Conservation (phyloP, 2,888 invertebrate genomes). For the Drosophila borealis region DNA sequence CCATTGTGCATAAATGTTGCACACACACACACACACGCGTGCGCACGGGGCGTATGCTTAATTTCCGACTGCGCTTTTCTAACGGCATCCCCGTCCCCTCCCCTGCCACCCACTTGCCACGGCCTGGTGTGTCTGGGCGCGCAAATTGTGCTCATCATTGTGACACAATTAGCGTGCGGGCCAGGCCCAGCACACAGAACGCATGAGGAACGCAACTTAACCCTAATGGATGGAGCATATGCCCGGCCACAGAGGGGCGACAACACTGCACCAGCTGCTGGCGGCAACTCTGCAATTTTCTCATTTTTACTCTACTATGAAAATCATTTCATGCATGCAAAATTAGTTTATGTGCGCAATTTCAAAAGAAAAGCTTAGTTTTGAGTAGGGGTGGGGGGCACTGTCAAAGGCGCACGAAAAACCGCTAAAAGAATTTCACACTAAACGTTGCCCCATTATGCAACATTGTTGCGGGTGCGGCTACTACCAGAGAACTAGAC, state of each 20-base stretch:
- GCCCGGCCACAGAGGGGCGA: constrained; percentile 16
- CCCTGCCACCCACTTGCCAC: not conserved
- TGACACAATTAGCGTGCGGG: constrained; percentile 69
- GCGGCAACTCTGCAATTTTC: constrained; percentile 59
- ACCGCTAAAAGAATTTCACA: constrained; percentile 67
- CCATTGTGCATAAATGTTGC: constrained; percentile 48
- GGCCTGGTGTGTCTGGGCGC: constrained; percentile 31
- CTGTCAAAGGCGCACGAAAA: constrained; percentile 36
- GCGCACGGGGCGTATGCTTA: constrained; percentile 71
- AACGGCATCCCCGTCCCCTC: not conserved
- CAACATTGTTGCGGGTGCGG: constrained; percentile 60
- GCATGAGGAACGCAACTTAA: constrained; percentile 55
- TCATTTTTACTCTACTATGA: constrained; percentile 66
- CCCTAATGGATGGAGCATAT: constrained; percentile 68
- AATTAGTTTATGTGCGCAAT: constrained; percentile 79
- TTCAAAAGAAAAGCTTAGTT: constrained; percentile 51
- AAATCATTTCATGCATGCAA: constrained; percentile 76
- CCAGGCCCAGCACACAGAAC: constrained; percentile 19
- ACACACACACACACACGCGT: constrained; percentile 9
- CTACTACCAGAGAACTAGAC: too few species aligned
- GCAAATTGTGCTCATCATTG: constrained; percentile 80
- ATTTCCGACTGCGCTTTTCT: constrained; percentile 57
- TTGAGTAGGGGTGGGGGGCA: not conserved
- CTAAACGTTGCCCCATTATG: constrained; percentile 72
- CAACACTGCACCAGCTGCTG: constrained; percentile 26